Base-by-base conservation (phyloP, 2,797 vertebrate species). In the Fratercula arctica region DNA sequence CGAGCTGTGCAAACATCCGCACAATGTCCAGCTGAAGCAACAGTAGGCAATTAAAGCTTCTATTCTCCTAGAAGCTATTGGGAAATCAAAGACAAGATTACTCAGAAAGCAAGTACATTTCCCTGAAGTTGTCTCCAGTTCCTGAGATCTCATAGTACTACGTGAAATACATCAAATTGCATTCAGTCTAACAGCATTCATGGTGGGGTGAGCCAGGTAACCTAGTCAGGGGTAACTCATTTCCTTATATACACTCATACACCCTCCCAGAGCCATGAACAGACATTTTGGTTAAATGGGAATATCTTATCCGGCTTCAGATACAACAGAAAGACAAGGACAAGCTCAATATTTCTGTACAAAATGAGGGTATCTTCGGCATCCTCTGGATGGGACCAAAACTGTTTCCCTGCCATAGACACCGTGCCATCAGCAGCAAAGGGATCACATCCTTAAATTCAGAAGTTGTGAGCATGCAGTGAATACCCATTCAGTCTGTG, bases 51-150 rank as follows among this genome's bases (percentile, higher is more conserved):
- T 73, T 73, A 85, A 82, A 90, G 50, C 15, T 85, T 18, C 46
- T n/a, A 1, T n/a, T 19, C 7, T 77, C 35, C 56, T 77, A 63
- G 24, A 68, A 92, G 41, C 17, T 46, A 24, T 16, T 43, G 29
- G 31, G n/a, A 96, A 93, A 93, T 72, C 25, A 67, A 89, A 78
- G 41, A 24, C 28, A 48, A 67, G 46, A 79, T 79, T 63, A 93
- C 25, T 89, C 81, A 92, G 43, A 96, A 76, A n/a, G n/a, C 17
- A 59, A 45, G 18, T 61, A 59, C 37, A 14, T 61, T 73, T 61
- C 43, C 37, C 63, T 50, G n/a, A 85, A 90, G 93, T 56, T 56
- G 35, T 48, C 23, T 92, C 20, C 25, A 51, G 0, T 80, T 16
- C 6, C 64, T 10, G 13, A 82, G 80, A 68, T 51, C 28, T 90